A percentile compares a stretch with the other conserved stretches of the same genome.
Evolutionary conservation across 1,140 invertebrate species (phyloP).

Genomic region (Cydia splendana): DNA sequence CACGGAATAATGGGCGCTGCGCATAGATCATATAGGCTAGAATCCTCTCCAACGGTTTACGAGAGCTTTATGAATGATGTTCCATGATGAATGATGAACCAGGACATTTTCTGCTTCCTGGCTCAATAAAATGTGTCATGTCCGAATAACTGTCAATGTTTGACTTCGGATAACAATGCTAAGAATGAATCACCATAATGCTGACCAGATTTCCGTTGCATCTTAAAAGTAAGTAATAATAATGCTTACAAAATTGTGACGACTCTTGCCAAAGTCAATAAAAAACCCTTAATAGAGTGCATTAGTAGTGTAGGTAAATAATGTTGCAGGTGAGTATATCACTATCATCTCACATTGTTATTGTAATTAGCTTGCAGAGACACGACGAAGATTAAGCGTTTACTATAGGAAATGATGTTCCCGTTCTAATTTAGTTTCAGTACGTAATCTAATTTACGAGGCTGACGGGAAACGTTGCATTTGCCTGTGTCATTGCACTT

Average conservation of each 20-base stretch:
- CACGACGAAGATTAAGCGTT: background rate
- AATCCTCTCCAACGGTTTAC: background rate
- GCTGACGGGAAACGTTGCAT: slow-evolving; percentile 24
- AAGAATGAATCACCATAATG: too few relatives aligned
- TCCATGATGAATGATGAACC: slow-evolving; percentile 7
- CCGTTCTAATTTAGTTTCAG: slow-evolving; percentile 5
- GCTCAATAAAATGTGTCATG: background rate
- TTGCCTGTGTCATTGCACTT: slow-evolving; percentile 26
- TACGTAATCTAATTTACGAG: slow-evolving; percentile 22
- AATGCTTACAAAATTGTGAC: too few relatives aligned
- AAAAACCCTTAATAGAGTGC: too few relatives aligned
- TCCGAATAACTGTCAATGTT: too few relatives aligned
- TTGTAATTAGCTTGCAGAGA: background rate
- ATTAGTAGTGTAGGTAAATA: too few relatives aligned
- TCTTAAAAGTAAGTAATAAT: too few relatives aligned
- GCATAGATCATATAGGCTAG: slow-evolving; percentile 35
- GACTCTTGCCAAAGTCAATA: too few relatives aligned
- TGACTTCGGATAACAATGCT: too few relatives aligned
- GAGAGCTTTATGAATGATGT: slow-evolving; percentile 17
- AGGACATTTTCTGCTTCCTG: background rate
- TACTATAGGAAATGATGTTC: slow-evolving; percentile 17
- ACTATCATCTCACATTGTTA: background rate
- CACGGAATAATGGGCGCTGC: slow-evolving; percentile 52
- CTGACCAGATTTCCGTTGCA: too few relatives aligned
- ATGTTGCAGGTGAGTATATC: too few relatives aligned